These are phyloP conservation scores for Bembecia ichneumoniformis DNA, from an alignment of 2,888 invertebrate genomes.

Conservation along the genomic window DNA sequence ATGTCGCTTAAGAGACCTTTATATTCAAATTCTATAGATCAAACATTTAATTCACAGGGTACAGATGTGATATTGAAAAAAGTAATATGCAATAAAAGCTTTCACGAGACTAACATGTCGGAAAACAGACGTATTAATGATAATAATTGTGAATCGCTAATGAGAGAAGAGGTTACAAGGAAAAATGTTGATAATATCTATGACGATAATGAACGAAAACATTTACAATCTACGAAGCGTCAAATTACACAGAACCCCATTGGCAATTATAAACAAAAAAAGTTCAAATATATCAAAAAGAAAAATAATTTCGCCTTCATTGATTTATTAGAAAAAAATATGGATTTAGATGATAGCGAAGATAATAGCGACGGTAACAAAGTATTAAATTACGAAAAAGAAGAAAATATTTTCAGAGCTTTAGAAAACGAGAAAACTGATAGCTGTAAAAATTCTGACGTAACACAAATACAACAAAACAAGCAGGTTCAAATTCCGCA, in stretches of 20 bases:
- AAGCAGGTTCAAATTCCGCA: too few relatives aligned
- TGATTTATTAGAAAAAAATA: slow-evolving; percentile 35
- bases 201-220: too few relatives aligned
- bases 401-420: not conserved
- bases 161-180: too few relatives aligned
- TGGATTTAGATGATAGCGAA: slow-evolving; percentile 17
- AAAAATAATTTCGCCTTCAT: slow-evolving; percentile 37
- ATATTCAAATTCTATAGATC: slow-evolving; percentile 25
- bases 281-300: not conserved
- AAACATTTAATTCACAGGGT: too few relatives aligned
- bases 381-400: not conserved
- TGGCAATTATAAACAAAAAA: not conserved
- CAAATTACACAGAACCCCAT: too few relatives aligned
- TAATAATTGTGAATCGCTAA: too few relatives aligned
- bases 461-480: not conserved
- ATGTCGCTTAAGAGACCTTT: slow-evolving; percentile 37
- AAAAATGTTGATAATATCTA: too few relatives aligned
- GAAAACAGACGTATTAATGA: too few relatives aligned
- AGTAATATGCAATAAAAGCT: too few relatives aligned
- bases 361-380: not conserved
- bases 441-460: not conserved
- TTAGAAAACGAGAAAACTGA: not conserved
- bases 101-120: too few relatives aligned
- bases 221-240: too few relatives aligned
- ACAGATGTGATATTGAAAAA: too few relatives aligned